A percentile compares a stretch with the other conserved stretches of the same genome.
Conservation (phyloP, 2,888 invertebrate genomes). For the Bibio marci region DNA sequence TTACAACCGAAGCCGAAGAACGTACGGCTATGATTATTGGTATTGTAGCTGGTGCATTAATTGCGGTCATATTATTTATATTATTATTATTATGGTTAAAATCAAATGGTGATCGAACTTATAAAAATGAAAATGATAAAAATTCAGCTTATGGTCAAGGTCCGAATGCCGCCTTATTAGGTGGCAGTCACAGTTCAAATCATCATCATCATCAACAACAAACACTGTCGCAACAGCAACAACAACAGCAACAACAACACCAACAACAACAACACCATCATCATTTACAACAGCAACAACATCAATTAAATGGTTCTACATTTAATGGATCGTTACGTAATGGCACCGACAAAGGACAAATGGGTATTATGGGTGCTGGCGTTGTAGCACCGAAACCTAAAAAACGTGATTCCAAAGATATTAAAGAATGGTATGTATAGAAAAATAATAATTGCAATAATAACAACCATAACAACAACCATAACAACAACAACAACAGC, state of each 20-base stretch:
- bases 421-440: slow-evolving; percentile 95
- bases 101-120: slow-evolving; percentile 73
- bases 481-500: no score
- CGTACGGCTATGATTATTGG: slow-evolving; percentile 65
- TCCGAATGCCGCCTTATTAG: slow-evolving; percentile 60
- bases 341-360: slow-evolving; percentile 27
- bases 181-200: slow-evolving; percentile 32
- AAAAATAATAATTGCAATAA: slow-evolving; percentile 4
- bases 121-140: slow-evolving; percentile 79
- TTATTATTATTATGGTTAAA: slow-evolving; percentile 79
- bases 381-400: slow-evolving; percentile 36
- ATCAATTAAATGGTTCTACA: slow-evolving; percentile 21
- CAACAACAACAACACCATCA: no score
- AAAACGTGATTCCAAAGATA: slow-evolving; percentile 69
- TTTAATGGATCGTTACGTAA: slow-evolving; percentile 31
- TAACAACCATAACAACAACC: no score
- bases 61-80: slow-evolving; percentile 78
- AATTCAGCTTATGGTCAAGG: slow-evolving; percentile 53
- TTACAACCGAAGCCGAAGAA: slow-evolving; percentile 52
- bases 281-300: slow-evolving; percentile 4
- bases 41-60: slow-evolving; percentile 79
- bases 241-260: background rate
- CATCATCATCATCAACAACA: slow-evolving; percentile 32
- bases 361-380: slow-evolving; percentile 18
- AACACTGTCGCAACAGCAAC: slow-evolving; percentile 28